These are phyloP conservation scores for Tolmerus cingulatus DNA, from an alignment of 2,888 invertebrate species.

Conservation along the genomic window DNA sequence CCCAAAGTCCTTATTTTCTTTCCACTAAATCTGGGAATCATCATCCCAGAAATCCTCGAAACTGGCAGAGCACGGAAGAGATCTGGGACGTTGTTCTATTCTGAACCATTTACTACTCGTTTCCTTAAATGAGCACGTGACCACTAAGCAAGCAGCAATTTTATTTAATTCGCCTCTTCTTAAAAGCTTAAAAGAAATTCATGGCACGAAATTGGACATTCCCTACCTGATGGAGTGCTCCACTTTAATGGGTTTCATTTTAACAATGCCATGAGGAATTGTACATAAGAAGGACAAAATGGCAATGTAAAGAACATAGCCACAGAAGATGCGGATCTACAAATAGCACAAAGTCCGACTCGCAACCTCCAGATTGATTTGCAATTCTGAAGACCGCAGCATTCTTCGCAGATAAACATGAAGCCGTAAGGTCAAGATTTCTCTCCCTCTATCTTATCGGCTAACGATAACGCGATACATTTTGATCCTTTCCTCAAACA, in stretches of 20 bases:
- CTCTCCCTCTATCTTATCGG: neutral
- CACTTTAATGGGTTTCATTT: neutral
- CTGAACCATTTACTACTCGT: neutral
- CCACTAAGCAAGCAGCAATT: neutral
- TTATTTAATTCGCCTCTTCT: neutral
- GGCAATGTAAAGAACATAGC: neutral
- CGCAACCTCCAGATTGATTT: neutral
- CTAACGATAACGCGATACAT: slow-evolving; percentile 24
- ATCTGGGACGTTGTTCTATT: neutral
- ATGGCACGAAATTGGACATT: neutral
- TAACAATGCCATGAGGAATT: neutral
- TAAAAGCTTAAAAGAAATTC: neutral
- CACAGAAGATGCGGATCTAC: neutral
- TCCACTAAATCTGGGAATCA: neutral
- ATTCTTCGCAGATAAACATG: neutral
- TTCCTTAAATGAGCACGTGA: neutral
- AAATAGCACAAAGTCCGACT: neutral
- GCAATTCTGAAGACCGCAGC: neutral
- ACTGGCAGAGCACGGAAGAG: neutral
- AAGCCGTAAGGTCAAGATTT: slow-evolving; percentile 1
- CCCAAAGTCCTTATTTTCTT: neutral
- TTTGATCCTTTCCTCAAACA: slow-evolving; percentile 37
- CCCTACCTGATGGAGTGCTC: neutral
- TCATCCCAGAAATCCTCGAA: neutral
- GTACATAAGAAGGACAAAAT: neutral